These are phyloP conservation scores for Lasioglossum oenotherae DNA, from an alignment of 2,888 invertebrate species.

Conservation along the genomic window DNA sequence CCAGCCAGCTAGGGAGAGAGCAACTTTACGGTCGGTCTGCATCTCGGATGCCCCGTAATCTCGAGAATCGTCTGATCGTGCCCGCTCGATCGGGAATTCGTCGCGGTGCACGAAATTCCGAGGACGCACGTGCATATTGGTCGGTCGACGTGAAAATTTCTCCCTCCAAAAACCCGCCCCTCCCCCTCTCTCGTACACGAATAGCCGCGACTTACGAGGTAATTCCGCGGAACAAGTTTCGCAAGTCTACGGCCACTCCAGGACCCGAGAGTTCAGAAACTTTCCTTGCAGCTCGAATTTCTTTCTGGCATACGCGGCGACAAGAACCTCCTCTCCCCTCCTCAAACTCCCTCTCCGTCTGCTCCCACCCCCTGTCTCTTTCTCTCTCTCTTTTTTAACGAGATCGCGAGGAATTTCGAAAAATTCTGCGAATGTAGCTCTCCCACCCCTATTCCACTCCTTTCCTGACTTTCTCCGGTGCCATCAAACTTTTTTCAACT, in stretches of 20 bases:
- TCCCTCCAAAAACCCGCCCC: neutral
- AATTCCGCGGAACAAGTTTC: constrained; percentile 70
- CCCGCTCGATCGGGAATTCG: constrained; percentile 55
- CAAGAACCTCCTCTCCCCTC: neutral
- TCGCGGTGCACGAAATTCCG: constrained; percentile 51
- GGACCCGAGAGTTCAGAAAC: constrained; percentile 64
- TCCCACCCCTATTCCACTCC: neutral
- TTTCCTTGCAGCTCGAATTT: constrained; percentile 56
- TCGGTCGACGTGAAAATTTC: constrained; percentile 64
- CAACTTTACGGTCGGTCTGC: constrained; percentile 62
- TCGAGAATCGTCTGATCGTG: constrained; percentile 57
- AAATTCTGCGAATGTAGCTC: constrained; percentile 43
- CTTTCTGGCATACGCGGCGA: constrained; percentile 53
- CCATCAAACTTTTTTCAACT: constrained; percentile 12
- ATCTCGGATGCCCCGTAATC: constrained; percentile 52
- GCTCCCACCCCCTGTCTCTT: neutral
- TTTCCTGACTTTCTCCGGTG: neutral
- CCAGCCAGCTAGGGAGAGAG: constrained; percentile 28
- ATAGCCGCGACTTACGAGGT: constrained; percentile 67
- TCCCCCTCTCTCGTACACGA: constrained; percentile 26
- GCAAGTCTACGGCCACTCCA: constrained; percentile 65
- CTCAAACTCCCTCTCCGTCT: too few relatives aligned
- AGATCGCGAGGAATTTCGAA: constrained; percentile 53
- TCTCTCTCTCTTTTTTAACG: constrained; percentile 27
- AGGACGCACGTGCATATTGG: constrained; percentile 45